Conservation (phyloP, 2,888 invertebrate genomes). For the Cephalotes varians region DNA sequence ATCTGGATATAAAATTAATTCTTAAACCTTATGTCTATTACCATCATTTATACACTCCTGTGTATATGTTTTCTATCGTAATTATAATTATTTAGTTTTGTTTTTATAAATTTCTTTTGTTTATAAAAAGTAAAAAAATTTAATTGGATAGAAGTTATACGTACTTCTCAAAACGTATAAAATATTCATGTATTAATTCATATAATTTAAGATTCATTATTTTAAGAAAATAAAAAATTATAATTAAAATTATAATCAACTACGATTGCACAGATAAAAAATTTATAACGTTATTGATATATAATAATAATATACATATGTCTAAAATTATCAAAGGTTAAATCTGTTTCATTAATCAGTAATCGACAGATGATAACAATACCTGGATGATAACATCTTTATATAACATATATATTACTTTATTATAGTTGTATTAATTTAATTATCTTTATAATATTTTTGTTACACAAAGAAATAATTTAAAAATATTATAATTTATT, state of each 20-base stretch:
- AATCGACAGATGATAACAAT: constrained; percentile 11
- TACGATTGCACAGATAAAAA: background rate
- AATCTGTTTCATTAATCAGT: background rate
- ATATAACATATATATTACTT: background rate
- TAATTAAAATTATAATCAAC: background rate
- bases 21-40: background rate
- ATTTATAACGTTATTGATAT: background rate
- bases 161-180: background rate
- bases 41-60: background rate
- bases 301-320: background rate
- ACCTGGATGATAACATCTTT: background rate
- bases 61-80: background rate
- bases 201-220: background rate
- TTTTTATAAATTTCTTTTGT: background rate
- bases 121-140: background rate
- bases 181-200: background rate
- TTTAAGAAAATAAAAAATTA: background rate
- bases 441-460: background rate
- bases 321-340: background rate
- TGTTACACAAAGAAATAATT: background rate
- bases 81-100: background rate
- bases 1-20: background rate
- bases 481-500: too few species aligned
- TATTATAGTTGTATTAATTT: constrained; percentile 3
- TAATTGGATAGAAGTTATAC: background rate